Percentiles rank a stretch among this genome's conserved stretches.
These are phyloP conservation scores for Centropristis striata DNA, from an alignment of 2,113 vertebrate genomes.

Conservation along the genomic window DNA sequence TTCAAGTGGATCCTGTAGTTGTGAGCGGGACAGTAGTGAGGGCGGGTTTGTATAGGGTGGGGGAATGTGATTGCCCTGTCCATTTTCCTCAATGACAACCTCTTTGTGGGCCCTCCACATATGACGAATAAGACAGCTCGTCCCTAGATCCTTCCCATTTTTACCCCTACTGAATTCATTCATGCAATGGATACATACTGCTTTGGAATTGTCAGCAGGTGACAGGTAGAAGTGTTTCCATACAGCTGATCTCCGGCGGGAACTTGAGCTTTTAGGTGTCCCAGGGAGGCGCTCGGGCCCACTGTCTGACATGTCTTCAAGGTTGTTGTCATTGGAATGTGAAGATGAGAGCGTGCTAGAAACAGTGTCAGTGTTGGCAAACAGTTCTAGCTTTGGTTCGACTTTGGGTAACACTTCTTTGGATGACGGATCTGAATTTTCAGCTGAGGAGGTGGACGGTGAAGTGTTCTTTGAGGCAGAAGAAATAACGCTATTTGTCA, in stretches of 20 bases:
- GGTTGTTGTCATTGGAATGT: constrained; percentile 82
- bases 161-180: constrained; percentile 98
- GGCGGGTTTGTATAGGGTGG: constrained; percentile 90
- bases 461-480: constrained; percentile 84
- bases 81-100: constrained; percentile 96
- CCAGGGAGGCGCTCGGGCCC: constrained; percentile 84
- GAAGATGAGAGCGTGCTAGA: constrained; percentile 78
- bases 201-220: constrained; percentile 95
- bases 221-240: constrained; percentile 99
- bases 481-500: constrained; percentile 71
- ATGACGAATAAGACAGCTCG: constrained; percentile 96
- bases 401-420: constrained; percentile 90
- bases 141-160: constrained; percentile 97
- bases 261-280: constrained; percentile 90
- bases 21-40: constrained; percentile 88
- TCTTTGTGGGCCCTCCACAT: constrained; percentile 98
- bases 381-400: constrained; percentile 86
- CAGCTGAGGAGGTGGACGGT: constrained; percentile 89
- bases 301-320: constrained; percentile 87
- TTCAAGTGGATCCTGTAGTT: constrained; percentile 85
- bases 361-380: constrained; percentile 81
- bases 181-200: constrained; percentile 98
- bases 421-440: constrained; percentile 85
- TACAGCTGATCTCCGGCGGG: constrained; percentile 93
- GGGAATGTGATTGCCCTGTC: constrained; percentile 90